These are phyloP conservation scores for Phengaris alcon DNA, from an alignment of 2,888 invertebrate species.

Conservation along the genomic window DNA sequence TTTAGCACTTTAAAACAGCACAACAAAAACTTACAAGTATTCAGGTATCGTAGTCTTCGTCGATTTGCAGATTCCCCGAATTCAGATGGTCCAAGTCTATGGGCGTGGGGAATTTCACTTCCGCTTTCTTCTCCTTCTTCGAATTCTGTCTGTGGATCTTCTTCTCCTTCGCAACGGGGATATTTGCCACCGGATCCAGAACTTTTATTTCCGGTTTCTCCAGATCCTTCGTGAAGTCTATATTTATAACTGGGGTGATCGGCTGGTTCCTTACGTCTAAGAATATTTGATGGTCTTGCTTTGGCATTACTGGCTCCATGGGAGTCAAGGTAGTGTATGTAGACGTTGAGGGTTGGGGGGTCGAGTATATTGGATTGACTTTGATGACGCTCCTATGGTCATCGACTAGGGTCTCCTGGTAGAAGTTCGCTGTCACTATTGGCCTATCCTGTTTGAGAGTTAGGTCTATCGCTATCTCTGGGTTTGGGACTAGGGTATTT, in stretches of 20 bases:
- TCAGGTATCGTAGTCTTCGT: slow-evolving; percentile 79
- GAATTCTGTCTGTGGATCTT: slow-evolving; percentile 58
- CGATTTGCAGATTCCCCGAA: slow-evolving; percentile 69
- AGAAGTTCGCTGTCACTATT: slow-evolving; percentile 62
- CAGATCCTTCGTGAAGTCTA: slow-evolving; percentile 67
- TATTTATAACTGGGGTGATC: slow-evolving; percentile 63
- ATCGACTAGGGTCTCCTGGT: slow-evolving; percentile 65
- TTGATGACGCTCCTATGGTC: slow-evolving; percentile 66
- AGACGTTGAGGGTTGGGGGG: slow-evolving; percentile 67
- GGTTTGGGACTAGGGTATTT: slow-evolving; percentile 45
- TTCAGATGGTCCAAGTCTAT: slow-evolving; percentile 63
- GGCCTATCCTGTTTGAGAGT: slow-evolving; percentile 53
- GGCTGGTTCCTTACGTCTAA: slow-evolving; percentile 47
- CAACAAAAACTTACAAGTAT: slow-evolving; percentile 50
- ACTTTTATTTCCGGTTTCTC: slow-evolving; percentile 67
- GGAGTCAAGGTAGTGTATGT: slow-evolving; percentile 50
- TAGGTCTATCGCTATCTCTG: slow-evolving; percentile 62
- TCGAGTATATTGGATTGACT: slow-evolving; percentile 60
- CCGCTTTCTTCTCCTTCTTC: slow-evolving; percentile 54
- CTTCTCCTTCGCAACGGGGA: slow-evolving; percentile 48
- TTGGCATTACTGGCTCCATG: slow-evolving; percentile 52
- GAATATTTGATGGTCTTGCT: slow-evolving; percentile 43
- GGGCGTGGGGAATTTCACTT: slow-evolving; percentile 46
- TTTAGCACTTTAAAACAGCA: slow-evolving; percentile 41
- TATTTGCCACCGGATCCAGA: slow-evolving; percentile 52